Conservation (phyloP, 2,888 invertebrate species). For the Cantharis flavilabris region DNA sequence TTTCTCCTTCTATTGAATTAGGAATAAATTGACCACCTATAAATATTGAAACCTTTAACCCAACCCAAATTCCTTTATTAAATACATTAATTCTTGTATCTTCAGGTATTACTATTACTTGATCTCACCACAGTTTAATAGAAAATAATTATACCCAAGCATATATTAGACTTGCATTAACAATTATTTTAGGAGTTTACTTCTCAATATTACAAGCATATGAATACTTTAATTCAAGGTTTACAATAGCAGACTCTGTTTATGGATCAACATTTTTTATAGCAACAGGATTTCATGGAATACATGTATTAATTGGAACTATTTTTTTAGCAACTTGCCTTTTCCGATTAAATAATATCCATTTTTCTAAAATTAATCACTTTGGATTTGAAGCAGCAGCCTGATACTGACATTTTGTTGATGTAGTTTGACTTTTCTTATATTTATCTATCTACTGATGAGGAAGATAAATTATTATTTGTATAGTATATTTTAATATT, state of each 20-base stretch:
- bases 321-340: conserved; percentile 60
- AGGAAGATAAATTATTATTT: conserved; percentile 62
- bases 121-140: conserved; percentile 63
- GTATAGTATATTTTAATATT: conserved; percentile 71
- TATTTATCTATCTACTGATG: conserved; percentile 73
- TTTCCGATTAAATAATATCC: conserved; percentile 56
- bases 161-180: conserved; percentile 58
- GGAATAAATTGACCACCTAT: conserved; percentile 68
- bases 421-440: conserved; percentile 65
- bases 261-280: conserved; percentile 75
- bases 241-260: conserved; percentile 63
- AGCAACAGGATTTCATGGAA: conserved; percentile 75
- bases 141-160: conserved; percentile 57
- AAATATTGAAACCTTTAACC: conserved; percentile 67
- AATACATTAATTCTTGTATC: conserved; percentile 75
- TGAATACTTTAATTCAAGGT: conserved; percentile 70
- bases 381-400: conserved; percentile 70
- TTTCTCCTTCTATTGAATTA: conserved; percentile 62
- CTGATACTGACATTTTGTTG: conserved; percentile 73
- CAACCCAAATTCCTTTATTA: conserved; percentile 71
- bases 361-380: conserved; percentile 62
- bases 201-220: conserved; percentile 69
- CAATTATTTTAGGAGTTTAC: conserved; percentile 65
- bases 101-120: conserved; percentile 72
- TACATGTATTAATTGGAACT: conserved; percentile 71